These are phyloP conservation scores for Hylaeus volcanicus DNA, from an alignment of 1,140 invertebrate genomes.

Conservation along the genomic window DNA sequence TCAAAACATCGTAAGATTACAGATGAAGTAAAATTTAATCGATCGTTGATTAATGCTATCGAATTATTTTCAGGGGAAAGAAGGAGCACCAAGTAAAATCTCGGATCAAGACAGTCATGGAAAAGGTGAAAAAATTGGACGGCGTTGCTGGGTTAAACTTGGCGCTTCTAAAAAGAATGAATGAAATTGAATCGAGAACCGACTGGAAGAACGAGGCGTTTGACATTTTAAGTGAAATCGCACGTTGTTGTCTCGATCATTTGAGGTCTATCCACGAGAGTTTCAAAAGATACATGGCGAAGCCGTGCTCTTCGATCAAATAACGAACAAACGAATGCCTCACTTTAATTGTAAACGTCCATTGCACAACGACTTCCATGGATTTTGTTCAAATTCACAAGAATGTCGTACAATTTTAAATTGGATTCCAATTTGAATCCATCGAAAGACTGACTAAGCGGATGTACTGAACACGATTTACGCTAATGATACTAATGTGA, in stretches of 20 bases:
- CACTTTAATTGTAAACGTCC: too few relatives aligned
- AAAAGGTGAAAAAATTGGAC: constrained; percentile 56
- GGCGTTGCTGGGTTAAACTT: constrained; percentile 63
- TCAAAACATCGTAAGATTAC: constrained; percentile 17
- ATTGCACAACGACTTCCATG: too few relatives aligned
- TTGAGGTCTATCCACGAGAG: constrained; percentile 56
- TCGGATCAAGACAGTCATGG: constrained; percentile 16
- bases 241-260: constrained; percentile 45
- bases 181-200: constrained; percentile 36
- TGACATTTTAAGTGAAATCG: constrained; percentile 56
- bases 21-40: too few relatives aligned
- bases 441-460: too few relatives aligned
- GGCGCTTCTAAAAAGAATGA: constrained; percentile 54
- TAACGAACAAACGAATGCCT: not conserved
- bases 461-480: too few relatives aligned
- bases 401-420: too few relatives aligned
- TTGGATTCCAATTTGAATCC: too few relatives aligned
- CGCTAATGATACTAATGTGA: too few relatives aligned
- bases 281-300: constrained; percentile 59
- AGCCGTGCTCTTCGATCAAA: constrained; percentile 65
- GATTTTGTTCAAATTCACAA: too few relatives aligned
- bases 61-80: not conserved
- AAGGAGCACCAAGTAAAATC: too few relatives aligned
- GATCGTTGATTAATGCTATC: too few relatives aligned
- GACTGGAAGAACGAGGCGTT: constrained; percentile 54